Conservation (phyloP, 2,888 invertebrate genomes). For the Callinectes sapidus region DNA sequence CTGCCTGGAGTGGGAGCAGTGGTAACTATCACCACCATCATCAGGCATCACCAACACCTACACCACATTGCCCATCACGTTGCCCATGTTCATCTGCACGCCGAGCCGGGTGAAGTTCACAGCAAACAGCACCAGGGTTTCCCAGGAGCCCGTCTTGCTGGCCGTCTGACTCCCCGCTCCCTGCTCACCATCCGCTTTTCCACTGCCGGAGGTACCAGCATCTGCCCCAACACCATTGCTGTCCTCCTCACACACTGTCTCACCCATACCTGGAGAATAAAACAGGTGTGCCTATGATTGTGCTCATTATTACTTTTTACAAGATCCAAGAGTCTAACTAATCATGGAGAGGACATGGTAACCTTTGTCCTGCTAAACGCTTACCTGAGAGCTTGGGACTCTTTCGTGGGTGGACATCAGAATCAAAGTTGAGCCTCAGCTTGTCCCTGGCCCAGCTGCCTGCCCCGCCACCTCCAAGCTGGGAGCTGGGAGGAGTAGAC, state of each 20-base stretch:
- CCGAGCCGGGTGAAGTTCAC: conserved; percentile 97
- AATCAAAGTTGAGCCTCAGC: conserved; percentile 69
- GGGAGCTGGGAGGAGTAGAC: conserved; percentile 40
- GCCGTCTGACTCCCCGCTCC: conserved; percentile 56
- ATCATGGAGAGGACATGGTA: not conserved
- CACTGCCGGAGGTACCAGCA: not conserved
- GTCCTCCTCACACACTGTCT: conserved; percentile 53
- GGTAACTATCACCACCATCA: not conserved
- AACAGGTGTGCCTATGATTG: not conserved
- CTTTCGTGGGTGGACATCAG: conserved; percentile 58
- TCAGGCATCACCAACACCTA: conserved; percentile 77
- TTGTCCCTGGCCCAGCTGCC: conserved; percentile 67
- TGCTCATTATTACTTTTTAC: not conserved
- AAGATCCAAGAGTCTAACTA: no score
- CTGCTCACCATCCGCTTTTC: not conserved
- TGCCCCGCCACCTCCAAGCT: conserved; percentile 38
- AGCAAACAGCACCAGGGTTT: conserved; percentile 95
- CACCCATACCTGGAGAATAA: conserved; percentile 36
- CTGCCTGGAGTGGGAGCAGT: not conserved
- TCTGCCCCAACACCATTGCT: not conserved
- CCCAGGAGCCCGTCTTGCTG: conserved; percentile 84
- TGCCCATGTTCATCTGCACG: conserved; percentile 99
- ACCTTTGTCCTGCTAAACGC: not conserved
- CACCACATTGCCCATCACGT: conserved; percentile 98
- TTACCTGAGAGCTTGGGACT: conserved; percentile 63